Evolutionary conservation across 2,113 vertebrate genomes (phyloP).

Genomic region (Pterocles burchelli): DNA sequence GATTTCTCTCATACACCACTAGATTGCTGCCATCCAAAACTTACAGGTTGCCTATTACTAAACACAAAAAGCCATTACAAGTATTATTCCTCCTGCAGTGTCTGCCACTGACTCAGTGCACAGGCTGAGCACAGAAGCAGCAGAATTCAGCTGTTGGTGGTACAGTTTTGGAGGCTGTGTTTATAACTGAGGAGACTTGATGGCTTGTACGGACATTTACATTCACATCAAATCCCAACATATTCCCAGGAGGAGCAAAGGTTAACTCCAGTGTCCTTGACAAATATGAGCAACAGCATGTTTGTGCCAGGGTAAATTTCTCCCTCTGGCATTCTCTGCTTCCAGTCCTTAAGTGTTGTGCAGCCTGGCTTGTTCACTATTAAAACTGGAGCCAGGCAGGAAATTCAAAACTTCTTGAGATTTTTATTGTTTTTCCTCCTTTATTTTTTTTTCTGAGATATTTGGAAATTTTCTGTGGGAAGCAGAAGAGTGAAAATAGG

Average conservation of each 20-base stretch:
- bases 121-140: background rate
- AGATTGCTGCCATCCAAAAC: background rate
- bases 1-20: background rate
- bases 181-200: background rate
- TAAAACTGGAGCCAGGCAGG: background rate
- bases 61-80: background rate
- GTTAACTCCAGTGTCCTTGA: slow-evolving; percentile 21
- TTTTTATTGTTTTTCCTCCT: background rate
- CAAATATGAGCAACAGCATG: background rate
- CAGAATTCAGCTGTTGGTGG: background rate
- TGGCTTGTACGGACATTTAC: background rate
- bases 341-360: background rate
- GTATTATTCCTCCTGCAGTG: background rate
- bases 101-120: background rate
- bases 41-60: background rate
- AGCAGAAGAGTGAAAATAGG: background rate
- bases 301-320: background rate
- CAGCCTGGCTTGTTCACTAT: background rate
- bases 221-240: background rate
- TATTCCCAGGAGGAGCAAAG: background rate
- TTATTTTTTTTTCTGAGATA: background rate
- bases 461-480: background rate
- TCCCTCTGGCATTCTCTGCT: slow-evolving; percentile 24
- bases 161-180: background rate
- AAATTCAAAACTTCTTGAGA: background rate